A percentile compares a stretch with the other conserved stretches of the same genome.
phyloP scores from a whole-genome alignment of 1,140 invertebrate genomes.

The Cherax quadricarinatus region DNA sequence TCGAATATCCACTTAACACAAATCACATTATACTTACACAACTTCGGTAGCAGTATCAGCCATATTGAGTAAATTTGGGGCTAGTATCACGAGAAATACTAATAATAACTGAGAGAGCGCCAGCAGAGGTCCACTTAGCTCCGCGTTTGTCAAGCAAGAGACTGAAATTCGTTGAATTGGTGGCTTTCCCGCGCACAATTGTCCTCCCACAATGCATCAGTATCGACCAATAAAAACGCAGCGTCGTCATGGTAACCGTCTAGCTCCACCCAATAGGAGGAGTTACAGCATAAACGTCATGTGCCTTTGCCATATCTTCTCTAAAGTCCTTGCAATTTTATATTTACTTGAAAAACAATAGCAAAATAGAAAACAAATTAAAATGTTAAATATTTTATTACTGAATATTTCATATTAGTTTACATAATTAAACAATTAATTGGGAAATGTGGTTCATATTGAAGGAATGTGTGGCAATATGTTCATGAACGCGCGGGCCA shows the following conservation, averaged over 20 bases:
- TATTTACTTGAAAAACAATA: not conserved
- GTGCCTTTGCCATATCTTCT: not conserved
- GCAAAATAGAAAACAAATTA: not conserved
- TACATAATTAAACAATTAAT: not conserved
- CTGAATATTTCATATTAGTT: not conserved
- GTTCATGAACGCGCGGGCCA: not conserved
- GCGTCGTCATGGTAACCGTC: constrained; percentile 33
- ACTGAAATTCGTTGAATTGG: constrained; percentile 48
- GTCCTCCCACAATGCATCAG: constrained; percentile 35
- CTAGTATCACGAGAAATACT: constrained; percentile 2
- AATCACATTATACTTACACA: not conserved
- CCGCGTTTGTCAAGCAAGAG: constrained; percentile 57
- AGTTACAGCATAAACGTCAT: not conserved
- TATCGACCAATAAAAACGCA: constrained; percentile 22
- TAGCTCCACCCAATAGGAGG: constrained; percentile 39
- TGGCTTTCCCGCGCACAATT: constrained; percentile 50
- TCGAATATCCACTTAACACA: not conserved
- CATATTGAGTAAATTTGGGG: constrained; percentile 39
- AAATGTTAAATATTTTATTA: not conserved
- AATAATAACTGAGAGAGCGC: constrained; percentile 26
- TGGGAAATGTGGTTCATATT: not conserved
- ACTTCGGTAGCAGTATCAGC: constrained; percentile 55
- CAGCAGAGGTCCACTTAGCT: constrained; percentile 57
- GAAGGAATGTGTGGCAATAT: not conserved
- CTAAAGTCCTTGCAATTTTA: not conserved